Conservation (phyloP, 2,888 invertebrate genomes). For the Chrysomela aeneicollis region DNA sequence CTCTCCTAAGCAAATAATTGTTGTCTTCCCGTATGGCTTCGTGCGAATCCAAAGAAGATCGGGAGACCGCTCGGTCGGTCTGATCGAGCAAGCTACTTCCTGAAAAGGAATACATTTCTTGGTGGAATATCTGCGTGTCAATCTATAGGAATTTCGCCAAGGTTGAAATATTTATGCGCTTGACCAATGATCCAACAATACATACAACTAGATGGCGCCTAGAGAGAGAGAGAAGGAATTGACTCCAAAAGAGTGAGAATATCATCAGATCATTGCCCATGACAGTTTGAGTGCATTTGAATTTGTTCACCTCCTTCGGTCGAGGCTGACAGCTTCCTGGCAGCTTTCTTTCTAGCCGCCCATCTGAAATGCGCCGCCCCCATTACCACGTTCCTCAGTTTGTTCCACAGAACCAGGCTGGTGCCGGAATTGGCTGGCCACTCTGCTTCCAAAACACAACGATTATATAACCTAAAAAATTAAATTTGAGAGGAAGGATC, state of each 20-base stretch:
- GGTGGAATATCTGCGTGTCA: too few relatives aligned
- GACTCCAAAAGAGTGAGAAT: too few relatives aligned
- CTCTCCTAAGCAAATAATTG: slow-evolving; percentile 65
- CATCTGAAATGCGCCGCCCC: slow-evolving; percentile 89
- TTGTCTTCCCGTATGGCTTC: slow-evolving; percentile 55
- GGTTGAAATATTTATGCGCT: too few relatives aligned
- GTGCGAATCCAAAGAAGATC: slow-evolving; percentile 60
- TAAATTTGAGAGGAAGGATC: too few relatives aligned
- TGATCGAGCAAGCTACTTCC: slow-evolving; percentile 54
- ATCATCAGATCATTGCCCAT: too few relatives aligned
- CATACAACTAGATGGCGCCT: too few relatives aligned
- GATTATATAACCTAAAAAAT: slow-evolving; percentile 67
- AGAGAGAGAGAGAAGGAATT: too few relatives aligned
- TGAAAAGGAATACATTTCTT: slow-evolving; percentile 13
- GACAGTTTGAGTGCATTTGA: not conserved
- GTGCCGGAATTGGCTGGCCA: slow-evolving; percentile 81
- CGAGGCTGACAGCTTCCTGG: slow-evolving; percentile 63
- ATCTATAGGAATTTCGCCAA: too few relatives aligned
- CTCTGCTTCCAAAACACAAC: slow-evolving; percentile 90
- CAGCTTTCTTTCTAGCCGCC: slow-evolving; percentile 72
- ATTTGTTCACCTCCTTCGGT: slow-evolving; percentile 58
- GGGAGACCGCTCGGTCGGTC: slow-evolving; percentile 56
- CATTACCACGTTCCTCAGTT: slow-evolving; percentile 88
- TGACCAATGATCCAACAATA: too few relatives aligned
- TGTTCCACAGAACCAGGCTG: slow-evolving; percentile 91